Percentiles rank a stretch among this genome's conserved stretches.
Evolutionary conservation across 1,140 invertebrate species (phyloP).

Genomic region (Diplogasteroides magnus): DNA sequence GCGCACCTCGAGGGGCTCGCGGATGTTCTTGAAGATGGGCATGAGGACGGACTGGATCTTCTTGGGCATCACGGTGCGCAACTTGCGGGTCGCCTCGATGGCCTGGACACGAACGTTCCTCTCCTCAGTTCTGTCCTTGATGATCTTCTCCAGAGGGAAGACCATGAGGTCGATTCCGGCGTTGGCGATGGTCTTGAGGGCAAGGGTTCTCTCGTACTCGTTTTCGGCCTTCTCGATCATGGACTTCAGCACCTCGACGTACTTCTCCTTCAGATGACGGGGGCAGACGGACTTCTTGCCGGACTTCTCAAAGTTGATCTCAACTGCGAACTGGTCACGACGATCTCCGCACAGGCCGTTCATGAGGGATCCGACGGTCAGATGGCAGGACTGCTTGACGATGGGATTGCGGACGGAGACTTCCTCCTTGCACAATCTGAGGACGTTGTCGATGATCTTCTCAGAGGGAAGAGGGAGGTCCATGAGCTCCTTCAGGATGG

Average conservation of each 20-base stretch:
- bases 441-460: conserved; percentile 26
- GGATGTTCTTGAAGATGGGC: conserved; percentile 44
- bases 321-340: conserved; percentile 8
- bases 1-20: conserved; percentile 41
- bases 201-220: conserved; percentile 36
- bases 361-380: conserved; percentile 41
- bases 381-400: conserved; percentile 40
- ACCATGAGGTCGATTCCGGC: conserved; percentile 42
- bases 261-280: conserved; percentile 38
- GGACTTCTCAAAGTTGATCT: conserved; percentile 22
- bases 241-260: conserved; percentile 33
- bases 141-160: conserved; percentile 42
- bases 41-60: conserved; percentile 43
- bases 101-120: conserved; percentile 39
- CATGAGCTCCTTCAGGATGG: conserved; percentile 30
- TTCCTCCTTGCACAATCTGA: conserved; percentile 36
- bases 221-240: conserved; percentile 45
- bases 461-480: conserved; percentile 37
- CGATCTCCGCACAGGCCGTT: conserved; percentile 25
- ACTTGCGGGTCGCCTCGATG: conserved; percentile 43
- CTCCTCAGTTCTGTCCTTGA: conserved; percentile 30
- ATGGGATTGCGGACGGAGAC: conserved; percentile 12
- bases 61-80: conserved; percentile 39
- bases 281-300: no score
- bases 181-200: conserved; percentile 44